phyloP scores from a whole-genome alignment of 2,113 vertebrate genomes.

The Caracal caracal region DNA sequence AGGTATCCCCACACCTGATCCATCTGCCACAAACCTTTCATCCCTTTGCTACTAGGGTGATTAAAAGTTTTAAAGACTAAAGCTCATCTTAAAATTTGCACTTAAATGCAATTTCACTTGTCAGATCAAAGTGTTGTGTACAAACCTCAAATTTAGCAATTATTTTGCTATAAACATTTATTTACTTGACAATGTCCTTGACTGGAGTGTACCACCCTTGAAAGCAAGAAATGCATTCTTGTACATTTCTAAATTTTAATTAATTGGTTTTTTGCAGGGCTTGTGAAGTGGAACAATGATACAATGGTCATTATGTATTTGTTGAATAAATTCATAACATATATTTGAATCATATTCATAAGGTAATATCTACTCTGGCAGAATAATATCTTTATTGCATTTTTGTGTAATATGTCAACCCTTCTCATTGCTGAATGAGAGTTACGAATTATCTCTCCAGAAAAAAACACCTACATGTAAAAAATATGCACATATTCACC shows the following conservation, averaged over 20 bases:
- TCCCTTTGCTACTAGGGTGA: neutral
- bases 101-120: neutral
- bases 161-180: neutral
- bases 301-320: neutral
- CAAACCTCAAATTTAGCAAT: neutral
- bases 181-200: neutral
- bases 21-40: neutral
- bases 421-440: neutral
- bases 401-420: neutral
- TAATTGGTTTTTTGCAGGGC: neutral
- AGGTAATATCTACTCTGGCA: neutral
- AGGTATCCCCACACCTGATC: neutral
- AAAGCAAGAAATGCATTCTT: neutral
- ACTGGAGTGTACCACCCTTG: neutral
- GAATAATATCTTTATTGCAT: neutral
- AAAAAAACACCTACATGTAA: neutral
- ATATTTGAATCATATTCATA: neutral
- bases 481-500: neutral
- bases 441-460: neutral
- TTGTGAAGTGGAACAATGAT: neutral
- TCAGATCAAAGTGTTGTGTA: neutral
- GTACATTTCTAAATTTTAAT: neutral
- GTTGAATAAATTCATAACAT: neutral
- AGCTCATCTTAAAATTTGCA: neutral
- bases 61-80: neutral